Evolutionary conservation across 2,797 vertebrate species (phyloP), one percentile per base, ranked within the genome.

Genomic region (Malacoctenus gilli): DNA sequence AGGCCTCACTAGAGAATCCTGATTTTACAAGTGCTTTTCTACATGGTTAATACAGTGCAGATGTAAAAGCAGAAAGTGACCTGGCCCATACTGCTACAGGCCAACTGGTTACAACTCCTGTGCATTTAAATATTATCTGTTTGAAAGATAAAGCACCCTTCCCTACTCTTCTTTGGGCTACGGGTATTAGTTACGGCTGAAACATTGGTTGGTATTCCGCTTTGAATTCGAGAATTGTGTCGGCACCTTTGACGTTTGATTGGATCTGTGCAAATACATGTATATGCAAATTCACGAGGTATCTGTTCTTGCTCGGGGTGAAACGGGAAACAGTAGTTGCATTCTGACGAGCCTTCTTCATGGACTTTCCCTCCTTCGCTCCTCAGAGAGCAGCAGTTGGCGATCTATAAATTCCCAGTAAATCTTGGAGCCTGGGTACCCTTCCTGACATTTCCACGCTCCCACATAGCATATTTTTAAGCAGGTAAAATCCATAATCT

Each of bases 401-500:
- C 87, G 85, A 90, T 90, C 85, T 89, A 89, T 89, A 85, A 90
- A 90, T 90, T 90, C 87, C 84, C 80, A 85, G 83, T 88, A 89
- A 89, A 90, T 91, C 85, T 87, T 58, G 54, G 74, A 80, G 77
- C 74, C 79, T 65, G 70, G 78, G 81, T 75, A 83, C 83, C 81
- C 87, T 78, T 82, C 85, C 79, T 92, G 90, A 91, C 89, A 92
- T 92, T 92, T 92, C 77, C 83, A 85, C 61, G 79, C 83, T 85
- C 79, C 82, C 79, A 84, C 87, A 85, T 86, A 91, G 84, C 81
- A 85, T 88, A 91, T 91, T 91, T 90, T 91, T 89, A 87, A 86
- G 72, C 80, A 87, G 89, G 88, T 79, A 85, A 90, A 92, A 93
- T 92, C 91, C 75, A 92, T 92, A 92, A 91, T 85, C 76, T 90